Evolutionary conservation across 2,888 invertebrate species (phyloP).

Genomic region (Chymomyza procnemis): DNA sequence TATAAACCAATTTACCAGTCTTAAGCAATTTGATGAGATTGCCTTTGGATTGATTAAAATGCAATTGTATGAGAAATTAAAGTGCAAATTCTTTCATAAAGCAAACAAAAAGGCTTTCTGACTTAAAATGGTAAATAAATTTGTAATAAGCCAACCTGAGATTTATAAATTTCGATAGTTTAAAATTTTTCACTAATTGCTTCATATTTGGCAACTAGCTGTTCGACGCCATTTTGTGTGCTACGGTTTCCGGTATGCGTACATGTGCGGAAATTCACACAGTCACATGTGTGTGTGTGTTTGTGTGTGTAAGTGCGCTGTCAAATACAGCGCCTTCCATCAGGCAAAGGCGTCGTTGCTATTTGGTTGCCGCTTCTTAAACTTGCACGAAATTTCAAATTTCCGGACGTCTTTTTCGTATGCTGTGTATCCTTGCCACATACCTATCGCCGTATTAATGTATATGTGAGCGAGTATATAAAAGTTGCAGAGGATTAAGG

Average conservation of each 20-base stretch:
- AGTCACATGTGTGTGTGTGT: slow-evolving; percentile 34
- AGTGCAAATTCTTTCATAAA: too few species aligned
- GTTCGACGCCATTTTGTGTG: neutral
- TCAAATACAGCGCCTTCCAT: slow-evolving; percentile 50
- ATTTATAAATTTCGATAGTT: slow-evolving; percentile 1
- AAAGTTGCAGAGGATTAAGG: slow-evolving; percentile 1
- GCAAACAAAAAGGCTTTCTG: too few species aligned
- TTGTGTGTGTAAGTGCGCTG: slow-evolving; percentile 49
- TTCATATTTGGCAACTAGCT: slow-evolving; percentile 44
- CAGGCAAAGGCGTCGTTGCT: slow-evolving; percentile 19
- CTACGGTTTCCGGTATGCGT: neutral
- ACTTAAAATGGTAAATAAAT: neutral
- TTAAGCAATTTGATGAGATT: too few species aligned
- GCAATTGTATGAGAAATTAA: too few species aligned
- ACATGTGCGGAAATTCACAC: slow-evolving; percentile 70
- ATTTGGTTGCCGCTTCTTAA: slow-evolving; percentile 24
- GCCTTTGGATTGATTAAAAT: too few species aligned
- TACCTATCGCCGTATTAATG: slow-evolving; percentile 53
- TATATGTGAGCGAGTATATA: neutral
- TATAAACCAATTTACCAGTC: too few species aligned
- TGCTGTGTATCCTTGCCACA: slow-evolving; percentile 58
- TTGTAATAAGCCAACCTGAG: too few species aligned
- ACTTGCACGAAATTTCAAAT: slow-evolving; percentile 65
- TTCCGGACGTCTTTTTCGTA: slow-evolving; percentile 48
- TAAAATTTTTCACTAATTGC: slow-evolving; percentile 56